Percentiles rank a stretch among this genome's conserved stretches.
Evolutionary conservation across 2,797 vertebrate genomes (phyloP).

Genomic region (Etheostoma perlongum): DNA sequence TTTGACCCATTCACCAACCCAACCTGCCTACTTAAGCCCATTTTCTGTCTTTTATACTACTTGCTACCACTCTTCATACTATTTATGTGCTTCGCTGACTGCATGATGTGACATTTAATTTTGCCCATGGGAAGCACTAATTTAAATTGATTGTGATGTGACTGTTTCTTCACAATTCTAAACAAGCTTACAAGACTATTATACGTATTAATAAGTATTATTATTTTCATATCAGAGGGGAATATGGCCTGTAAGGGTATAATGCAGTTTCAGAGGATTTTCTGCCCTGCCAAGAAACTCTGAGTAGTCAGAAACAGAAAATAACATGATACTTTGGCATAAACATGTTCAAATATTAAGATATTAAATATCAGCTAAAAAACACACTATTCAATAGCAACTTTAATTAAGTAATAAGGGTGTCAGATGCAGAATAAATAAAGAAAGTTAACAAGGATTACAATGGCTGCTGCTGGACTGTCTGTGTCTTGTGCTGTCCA

Average conservation of each 20-base stretch:
- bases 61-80: too few species aligned
- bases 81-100: conserved; percentile 4
- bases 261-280: conserved; percentile 25
- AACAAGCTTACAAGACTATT: conserved; percentile 6
- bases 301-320: conserved; percentile 25
- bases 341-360: conserved; percentile 4
- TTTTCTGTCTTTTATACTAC: too few species aligned
- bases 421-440: conserved; percentile 26
- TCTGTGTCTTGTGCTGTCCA: conserved; percentile 38
- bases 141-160: background rate
- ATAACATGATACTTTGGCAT: conserved; percentile 34
- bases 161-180: background rate
- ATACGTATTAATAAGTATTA: conserved; percentile 5
- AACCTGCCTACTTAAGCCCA: too few species aligned
- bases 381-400: conserved; percentile 10
- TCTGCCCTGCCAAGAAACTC: conserved; percentile 38
- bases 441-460: conserved; percentile 10
- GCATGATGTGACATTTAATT: background rate
- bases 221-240: conserved; percentile 40
- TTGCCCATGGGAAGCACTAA: background rate
- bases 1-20: too few species aligned
- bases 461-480: conserved; percentile 34
- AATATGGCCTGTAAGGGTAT: conserved; percentile 30
- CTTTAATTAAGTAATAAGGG: conserved; percentile 18
- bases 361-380: conserved; percentile 43